Conservation (phyloP, 2,797 vertebrate genomes). For the Columba guinea region DNA sequence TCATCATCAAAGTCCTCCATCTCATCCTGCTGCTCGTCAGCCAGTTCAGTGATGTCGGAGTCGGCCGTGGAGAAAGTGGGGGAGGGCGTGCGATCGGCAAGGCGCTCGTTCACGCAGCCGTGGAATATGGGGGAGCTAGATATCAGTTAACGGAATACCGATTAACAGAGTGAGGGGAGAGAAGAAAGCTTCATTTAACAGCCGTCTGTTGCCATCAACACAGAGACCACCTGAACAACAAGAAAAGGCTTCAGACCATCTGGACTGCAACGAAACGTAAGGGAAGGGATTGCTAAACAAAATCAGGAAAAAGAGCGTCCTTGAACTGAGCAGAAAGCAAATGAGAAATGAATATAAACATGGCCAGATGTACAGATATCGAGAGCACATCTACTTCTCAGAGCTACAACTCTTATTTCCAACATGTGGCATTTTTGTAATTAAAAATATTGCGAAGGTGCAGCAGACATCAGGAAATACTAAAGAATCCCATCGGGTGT, state of each 20-base stretch:
- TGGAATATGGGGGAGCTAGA: constrained; percentile 98
- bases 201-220: constrained; percentile 49
- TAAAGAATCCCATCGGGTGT: neutral
- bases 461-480: neutral
- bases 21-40: constrained; percentile 97
- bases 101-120: constrained; percentile 96
- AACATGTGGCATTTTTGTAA: neutral
- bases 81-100: constrained; percentile 97
- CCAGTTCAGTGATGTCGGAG: constrained; percentile 98
- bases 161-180: constrained; percentile 68
- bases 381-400: neutral
- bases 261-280: neutral
- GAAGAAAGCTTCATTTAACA: constrained; percentile 60
- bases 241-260: constrained; percentile 39
- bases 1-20: constrained; percentile 98
- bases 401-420: neutral
- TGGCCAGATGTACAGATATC: neutral
- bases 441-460: neutral
- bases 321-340: constrained; percentile 50
- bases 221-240: constrained; percentile 37
- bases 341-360: neutral
- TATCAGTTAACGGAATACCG: constrained; percentile 70
- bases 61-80: constrained; percentile 99
- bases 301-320: neutral
- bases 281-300: neutral